These are phyloP conservation scores for Aphelenchoides bicaudatus DNA, from an alignment of 2,888 invertebrate species.

Conservation along the genomic window DNA sequence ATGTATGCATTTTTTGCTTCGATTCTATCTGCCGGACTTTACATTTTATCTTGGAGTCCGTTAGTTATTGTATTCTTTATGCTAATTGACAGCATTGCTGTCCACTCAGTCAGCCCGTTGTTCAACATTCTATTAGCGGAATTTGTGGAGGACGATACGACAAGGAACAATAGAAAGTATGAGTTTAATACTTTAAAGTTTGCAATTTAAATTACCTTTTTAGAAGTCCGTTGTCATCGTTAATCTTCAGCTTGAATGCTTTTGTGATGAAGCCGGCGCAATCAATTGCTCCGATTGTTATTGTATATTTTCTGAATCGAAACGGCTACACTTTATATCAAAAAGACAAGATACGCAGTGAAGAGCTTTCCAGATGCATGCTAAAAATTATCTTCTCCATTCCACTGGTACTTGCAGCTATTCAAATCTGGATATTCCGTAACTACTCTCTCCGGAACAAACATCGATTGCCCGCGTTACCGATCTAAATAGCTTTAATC, in stretches of 20 bases:
- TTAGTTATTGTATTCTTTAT: constrained; percentile 53
- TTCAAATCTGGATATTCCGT: constrained; percentile 46
- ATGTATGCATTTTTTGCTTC: constrained; percentile 40
- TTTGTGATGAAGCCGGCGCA: constrained; percentile 59
- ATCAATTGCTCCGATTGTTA: constrained; percentile 54
- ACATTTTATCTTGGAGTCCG: constrained; percentile 39
- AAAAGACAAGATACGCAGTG: constrained; percentile 28
- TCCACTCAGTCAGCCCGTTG: constrained; percentile 54
- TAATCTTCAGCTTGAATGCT: constrained; percentile 58
- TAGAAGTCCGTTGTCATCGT: constrained; percentile 48
- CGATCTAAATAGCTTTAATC: too few relatives aligned
- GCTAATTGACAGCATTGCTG: constrained; percentile 54
- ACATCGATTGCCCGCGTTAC: constrained; percentile 27
- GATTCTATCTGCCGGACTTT: constrained; percentile 42
- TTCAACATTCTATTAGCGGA: constrained; percentile 59
- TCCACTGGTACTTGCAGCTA: constrained; percentile 44
- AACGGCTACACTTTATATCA: constrained; percentile 41
- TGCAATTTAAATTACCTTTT: constrained; percentile 4
- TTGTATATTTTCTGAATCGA: constrained; percentile 49
- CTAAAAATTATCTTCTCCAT: constrained; percentile 45
- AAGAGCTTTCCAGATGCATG: constrained; percentile 39
- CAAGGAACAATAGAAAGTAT: constrained; percentile 34
- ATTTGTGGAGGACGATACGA: constrained; percentile 56
- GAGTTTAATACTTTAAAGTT: constrained; percentile 16
- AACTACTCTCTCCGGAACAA: constrained; percentile 42